These are phyloP conservation scores for Globia sparganii DNA, from an alignment of 2,888 invertebrate species.

Conservation along the genomic window DNA sequence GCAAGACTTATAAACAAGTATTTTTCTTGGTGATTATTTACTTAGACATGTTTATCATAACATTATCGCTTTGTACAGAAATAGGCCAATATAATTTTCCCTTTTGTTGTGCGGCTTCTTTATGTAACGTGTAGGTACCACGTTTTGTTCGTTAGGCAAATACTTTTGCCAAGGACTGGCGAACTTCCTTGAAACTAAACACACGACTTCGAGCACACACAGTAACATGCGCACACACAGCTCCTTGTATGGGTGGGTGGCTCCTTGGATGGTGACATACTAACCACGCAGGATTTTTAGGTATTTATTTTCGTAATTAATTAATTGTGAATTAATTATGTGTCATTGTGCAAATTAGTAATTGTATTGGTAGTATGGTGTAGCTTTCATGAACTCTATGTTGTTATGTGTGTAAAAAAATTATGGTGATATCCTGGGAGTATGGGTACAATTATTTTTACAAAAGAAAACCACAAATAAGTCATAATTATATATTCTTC, in stretches of 20 bases:
- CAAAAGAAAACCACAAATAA: conserved; percentile 16
- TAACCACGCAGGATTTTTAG: not conserved
- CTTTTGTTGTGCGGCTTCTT: conserved; percentile 72
- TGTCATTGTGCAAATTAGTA: not conserved
- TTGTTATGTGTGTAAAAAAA: not conserved
- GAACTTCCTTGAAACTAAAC: conserved; percentile 78
- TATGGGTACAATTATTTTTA: not conserved
- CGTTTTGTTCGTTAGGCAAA: conserved; percentile 66
- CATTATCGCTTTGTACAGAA: conserved; percentile 64
- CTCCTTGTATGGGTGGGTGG: conserved; percentile 56
- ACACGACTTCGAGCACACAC: conserved; percentile 58
- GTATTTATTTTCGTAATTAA: not conserved
- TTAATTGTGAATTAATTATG: not conserved
- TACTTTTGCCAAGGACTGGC: conserved; percentile 73
- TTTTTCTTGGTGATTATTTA: conserved; percentile 35
- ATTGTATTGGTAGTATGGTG: not conserved
- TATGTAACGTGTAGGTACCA: conserved; percentile 69
- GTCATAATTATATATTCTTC: conserved; percentile 57
- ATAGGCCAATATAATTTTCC: conserved; percentile 72
- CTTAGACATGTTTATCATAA: conserved; percentile 51
- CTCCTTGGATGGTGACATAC: conserved; percentile 27
- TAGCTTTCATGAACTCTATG: not conserved
- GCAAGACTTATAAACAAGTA: conserved; percentile 14
- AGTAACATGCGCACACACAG: conserved; percentile 58
- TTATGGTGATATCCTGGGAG: not conserved